phyloP scores from a whole-genome alignment of 2,888 invertebrate genomes.

The Dynastes grantii region DNA sequence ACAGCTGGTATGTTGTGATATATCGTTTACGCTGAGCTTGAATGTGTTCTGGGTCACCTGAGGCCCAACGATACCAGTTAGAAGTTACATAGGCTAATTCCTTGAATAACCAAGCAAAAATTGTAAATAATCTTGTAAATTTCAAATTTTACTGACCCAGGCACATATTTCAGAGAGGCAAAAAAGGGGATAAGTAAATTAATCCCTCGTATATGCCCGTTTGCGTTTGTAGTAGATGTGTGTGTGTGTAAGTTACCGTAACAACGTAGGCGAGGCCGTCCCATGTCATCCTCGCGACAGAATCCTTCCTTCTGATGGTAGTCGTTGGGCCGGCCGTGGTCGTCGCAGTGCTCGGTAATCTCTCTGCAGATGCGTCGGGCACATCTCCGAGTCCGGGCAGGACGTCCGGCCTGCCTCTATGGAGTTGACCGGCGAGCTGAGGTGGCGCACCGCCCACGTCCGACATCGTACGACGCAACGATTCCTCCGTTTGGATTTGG shows the following conservation, averaged over 20 bases:
- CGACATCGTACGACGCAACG: conserved; percentile 57
- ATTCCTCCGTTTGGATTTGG: conserved; percentile 54
- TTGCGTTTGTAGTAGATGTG: neutral
- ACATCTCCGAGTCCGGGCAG: conserved; percentile 69
- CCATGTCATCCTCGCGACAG: conserved; percentile 87
- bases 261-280: conserved; percentile 86
- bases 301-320: conserved; percentile 79
- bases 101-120: too few relatives aligned
- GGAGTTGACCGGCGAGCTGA: conserved; percentile 56
- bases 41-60: too few relatives aligned
- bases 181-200: neutral
- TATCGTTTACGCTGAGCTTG: too few relatives aligned
- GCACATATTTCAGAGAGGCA: too few relatives aligned
- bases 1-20: too few relatives aligned
- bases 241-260: conserved; percentile 74
- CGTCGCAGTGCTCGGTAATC: conserved; percentile 60
- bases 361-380: conserved; percentile 67
- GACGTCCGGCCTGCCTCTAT: conserved; percentile 68
- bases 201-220: neutral
- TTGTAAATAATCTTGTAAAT: too few relatives aligned
- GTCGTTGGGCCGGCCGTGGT: conserved; percentile 57
- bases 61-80: too few relatives aligned
- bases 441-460: conserved; percentile 53
- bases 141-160: too few relatives aligned
- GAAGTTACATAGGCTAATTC: too few relatives aligned